Conservation (phyloP, 37 sponge, comb jelly and placozoan species). For the Beroe ovata region DNA sequence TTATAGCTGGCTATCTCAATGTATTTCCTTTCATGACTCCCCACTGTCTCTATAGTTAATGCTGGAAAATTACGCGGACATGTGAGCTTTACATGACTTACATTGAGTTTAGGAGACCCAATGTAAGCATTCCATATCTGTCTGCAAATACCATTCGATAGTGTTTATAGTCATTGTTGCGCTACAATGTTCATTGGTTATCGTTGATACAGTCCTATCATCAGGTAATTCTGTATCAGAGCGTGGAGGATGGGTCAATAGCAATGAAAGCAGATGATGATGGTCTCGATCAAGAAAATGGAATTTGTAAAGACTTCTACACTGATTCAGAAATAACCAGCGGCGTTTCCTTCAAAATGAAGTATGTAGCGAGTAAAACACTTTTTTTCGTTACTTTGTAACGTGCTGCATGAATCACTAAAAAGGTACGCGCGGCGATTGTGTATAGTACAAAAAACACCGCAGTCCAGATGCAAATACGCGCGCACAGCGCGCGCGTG, state of each 20-base stretch:
- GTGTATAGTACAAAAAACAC: no score
- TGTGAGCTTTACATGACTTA: neutral
- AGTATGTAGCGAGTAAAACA: no score
- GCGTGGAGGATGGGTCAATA: slow-evolving; percentile 47
- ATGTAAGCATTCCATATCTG: neutral
- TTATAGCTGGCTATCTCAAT: no score
- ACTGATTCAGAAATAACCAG: slow-evolving; percentile 38
- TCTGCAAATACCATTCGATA: no score
- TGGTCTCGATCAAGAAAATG: slow-evolving; percentile 9
- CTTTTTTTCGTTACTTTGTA: no score
- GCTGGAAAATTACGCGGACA: no score
- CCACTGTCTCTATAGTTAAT: no score
- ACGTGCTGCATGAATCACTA: no score
- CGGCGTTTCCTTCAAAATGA: slow-evolving; percentile 67
- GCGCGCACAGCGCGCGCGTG: no score
- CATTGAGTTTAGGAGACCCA: neutral
- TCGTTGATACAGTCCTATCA: neutral
- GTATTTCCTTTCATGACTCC: no score
- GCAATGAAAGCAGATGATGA: slow-evolving; percentile 55
- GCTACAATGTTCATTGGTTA: neutral
- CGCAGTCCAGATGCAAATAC: no score
- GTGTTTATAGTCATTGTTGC: neutral
- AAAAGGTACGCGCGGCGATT: no score
- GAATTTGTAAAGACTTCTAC: slow-evolving; percentile 13
- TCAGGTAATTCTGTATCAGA: slow-evolving; percentile 57